Evolutionary conservation across 2,113 vertebrate species (phyloP).

Genomic region (Pluvianellus socialis): DNA sequence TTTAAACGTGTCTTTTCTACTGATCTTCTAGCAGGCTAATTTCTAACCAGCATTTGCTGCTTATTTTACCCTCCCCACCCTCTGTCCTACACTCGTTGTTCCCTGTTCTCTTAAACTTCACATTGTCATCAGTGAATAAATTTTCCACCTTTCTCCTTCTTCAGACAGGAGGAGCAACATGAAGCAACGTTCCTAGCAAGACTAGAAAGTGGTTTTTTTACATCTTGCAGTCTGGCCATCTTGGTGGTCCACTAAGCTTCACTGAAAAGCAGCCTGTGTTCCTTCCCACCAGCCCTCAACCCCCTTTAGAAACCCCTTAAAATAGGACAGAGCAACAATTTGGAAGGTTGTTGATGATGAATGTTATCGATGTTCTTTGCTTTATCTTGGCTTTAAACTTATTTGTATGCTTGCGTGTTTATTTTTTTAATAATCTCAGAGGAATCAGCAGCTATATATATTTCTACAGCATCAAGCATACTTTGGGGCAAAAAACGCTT

Average conservation of each 20-base stretch:
- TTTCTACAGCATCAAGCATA: background rate
- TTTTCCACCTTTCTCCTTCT: background rate
- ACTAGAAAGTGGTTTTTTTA: background rate
- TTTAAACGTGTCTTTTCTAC: background rate
- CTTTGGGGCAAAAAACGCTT: background rate
- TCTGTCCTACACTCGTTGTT: background rate
- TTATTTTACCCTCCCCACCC: background rate
- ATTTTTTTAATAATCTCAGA: background rate
- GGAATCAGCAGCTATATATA: background rate
- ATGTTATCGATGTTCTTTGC: background rate
- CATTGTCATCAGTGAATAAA: background rate
- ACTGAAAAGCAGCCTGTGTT: background rate
- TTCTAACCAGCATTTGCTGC: background rate
- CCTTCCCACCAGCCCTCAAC: background rate
- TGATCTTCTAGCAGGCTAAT: background rate
- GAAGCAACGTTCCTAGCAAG: background rate
- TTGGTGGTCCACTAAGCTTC: background rate
- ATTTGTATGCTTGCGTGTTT: background rate
- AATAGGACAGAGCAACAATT: background rate
- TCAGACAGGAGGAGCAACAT: background rate
- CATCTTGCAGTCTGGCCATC: background rate
- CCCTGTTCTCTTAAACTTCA: background rate
- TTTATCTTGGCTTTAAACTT: background rate
- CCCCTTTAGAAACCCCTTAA: background rate
- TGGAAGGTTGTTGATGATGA: background rate